Evolutionary conservation across 2,113 vertebrate species (phyloP).

Genomic region (Miniopterus natalensis): DNA sequence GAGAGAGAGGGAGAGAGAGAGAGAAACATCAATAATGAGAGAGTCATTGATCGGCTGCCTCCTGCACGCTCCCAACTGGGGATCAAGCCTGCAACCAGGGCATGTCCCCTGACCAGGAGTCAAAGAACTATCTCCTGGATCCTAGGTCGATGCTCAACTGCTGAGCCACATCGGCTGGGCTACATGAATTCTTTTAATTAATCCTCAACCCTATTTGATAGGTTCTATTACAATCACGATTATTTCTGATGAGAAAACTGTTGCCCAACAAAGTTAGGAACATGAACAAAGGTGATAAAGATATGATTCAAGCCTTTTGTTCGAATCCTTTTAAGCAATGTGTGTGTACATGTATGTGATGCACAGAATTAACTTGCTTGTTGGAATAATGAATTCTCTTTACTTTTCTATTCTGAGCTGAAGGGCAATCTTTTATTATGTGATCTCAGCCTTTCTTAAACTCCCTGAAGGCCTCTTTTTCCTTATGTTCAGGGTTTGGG

Average conservation of each 20-base stretch:
- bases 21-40: no score
- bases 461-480: not conserved
- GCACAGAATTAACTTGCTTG: not conserved
- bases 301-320: not conserved
- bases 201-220: not conserved
- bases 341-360: not conserved
- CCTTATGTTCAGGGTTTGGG: not conserved
- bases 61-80: no score
- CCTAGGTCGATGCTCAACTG: no score
- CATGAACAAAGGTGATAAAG: not conserved
- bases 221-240: not conserved
- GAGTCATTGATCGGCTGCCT: no score
- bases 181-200: not conserved
- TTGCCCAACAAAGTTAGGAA: not conserved
- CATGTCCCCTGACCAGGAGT: no score
- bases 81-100: no score
- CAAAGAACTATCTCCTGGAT: no score
- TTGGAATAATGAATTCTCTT: not conserved
- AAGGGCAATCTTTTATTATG: not conserved
- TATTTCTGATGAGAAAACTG: conserved; percentile 4
- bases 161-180: no score
- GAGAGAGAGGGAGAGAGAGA: no score
- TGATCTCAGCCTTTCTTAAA: not conserved
- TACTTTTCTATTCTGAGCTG: not conserved
- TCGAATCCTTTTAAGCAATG: not conserved